Evolutionary conservation across 2,888 invertebrate genomes (phyloP).

Genomic region (Trachelus stipa): DNA sequence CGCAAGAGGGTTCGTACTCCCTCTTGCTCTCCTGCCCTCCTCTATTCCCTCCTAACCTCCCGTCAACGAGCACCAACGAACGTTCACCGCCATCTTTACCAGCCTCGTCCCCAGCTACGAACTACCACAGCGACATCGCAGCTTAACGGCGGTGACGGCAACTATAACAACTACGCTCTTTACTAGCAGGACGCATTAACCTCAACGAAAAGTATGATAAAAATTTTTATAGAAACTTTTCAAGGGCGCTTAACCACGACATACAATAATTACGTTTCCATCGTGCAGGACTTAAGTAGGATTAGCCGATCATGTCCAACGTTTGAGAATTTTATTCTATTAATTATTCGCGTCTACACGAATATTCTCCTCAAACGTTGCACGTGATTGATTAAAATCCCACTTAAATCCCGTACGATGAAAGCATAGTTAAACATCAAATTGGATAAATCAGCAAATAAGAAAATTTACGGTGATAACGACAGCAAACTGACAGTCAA

Average conservation of each 20-base stretch:
- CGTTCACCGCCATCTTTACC: not conserved
- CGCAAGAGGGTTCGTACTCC: conserved; percentile 45
- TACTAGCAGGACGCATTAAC: not conserved
- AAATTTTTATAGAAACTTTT: not conserved
- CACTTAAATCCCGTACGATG: too few relatives aligned
- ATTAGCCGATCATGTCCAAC: too few relatives aligned
- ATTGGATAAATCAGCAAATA: not conserved
- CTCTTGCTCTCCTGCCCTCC: conserved; percentile 60
- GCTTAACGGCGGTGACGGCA: not conserved
- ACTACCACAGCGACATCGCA: not conserved
- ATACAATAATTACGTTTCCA: not conserved
- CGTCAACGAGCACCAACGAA: not conserved
- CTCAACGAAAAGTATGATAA: not conserved
- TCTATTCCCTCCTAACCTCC: conserved; percentile 29
- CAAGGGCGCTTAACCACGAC: not conserved
- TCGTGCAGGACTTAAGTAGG: too few relatives aligned
- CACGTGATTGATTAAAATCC: too few relatives aligned
- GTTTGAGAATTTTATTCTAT: too few relatives aligned
- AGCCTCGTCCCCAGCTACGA: conserved; percentile 1
- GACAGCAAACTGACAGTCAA: not conserved
- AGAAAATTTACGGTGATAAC: not conserved
- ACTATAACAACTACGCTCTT: not conserved
- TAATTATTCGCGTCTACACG: too few relatives aligned
- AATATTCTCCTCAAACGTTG: too few relatives aligned
- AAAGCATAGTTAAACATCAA: not conserved